Evolutionary conservation across 2,113 vertebrate species (phyloP).

Genomic region (Cnemophilus loriae): DNA sequence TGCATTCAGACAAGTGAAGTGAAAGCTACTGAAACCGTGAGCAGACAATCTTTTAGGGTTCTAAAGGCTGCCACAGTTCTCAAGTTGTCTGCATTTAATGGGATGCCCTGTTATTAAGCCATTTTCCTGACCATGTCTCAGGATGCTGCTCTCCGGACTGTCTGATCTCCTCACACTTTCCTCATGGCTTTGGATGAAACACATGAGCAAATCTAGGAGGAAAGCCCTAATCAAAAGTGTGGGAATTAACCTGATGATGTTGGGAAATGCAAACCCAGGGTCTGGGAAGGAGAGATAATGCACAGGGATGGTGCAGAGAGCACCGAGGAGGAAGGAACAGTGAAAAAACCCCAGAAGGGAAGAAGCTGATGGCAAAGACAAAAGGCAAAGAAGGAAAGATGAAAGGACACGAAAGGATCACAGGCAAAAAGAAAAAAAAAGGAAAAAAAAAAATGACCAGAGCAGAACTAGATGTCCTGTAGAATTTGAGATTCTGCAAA

Average conservation of each 20-base stretch:
- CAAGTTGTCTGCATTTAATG: not conserved
- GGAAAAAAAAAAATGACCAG: fast-evolving
- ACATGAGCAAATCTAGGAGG: not conserved
- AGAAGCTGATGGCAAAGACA: slow-evolving; percentile 4
- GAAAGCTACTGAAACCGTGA: not conserved
- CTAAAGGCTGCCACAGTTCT: not conserved
- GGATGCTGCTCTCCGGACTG: not conserved
- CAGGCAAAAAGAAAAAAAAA: not conserved
- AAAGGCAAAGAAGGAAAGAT: slow-evolving; percentile 4
- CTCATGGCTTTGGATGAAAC: not conserved
- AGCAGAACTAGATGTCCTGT: not conserved
- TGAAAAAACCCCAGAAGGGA: not conserved
- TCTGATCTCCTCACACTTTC: not conserved
- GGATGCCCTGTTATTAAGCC: not conserved
- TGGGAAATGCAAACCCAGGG: not conserved
- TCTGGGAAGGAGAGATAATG: not conserved
- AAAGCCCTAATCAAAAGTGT: not conserved
- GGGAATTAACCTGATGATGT: not conserved
- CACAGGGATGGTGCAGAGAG: not conserved
- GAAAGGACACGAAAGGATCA: slow-evolving; percentile 4
- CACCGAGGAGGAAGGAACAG: slow-evolving; percentile 32
- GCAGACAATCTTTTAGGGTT: not conserved
- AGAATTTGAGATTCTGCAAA: not conserved
- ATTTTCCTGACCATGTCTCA: slow-evolving; percentile 19
- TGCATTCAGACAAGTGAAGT: not conserved